These are phyloP conservation scores for Marasmarcha lunaedactyla DNA, from an alignment of 2,888 invertebrate species.

Conservation along the genomic window DNA sequence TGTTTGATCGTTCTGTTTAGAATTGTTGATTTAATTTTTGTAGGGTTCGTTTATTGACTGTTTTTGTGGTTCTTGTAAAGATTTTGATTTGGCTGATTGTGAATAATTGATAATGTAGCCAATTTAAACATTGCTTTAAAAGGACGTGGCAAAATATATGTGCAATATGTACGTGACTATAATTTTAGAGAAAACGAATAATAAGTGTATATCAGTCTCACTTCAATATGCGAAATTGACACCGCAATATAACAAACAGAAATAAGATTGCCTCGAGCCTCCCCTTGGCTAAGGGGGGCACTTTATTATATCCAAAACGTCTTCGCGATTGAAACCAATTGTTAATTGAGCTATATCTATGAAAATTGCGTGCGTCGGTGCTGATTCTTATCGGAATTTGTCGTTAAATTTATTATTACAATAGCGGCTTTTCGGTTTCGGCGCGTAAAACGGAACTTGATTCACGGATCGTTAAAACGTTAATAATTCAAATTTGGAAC, in stretches of 20 bases:
- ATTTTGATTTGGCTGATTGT: no score
- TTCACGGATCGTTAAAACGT: constrained; percentile 32
- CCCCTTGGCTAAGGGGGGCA: constrained; percentile 41
- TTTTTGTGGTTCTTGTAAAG: background rate
- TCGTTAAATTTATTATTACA: constrained; percentile 59
- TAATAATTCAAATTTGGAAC: constrained; percentile 22
- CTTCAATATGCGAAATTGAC: constrained; percentile 69
- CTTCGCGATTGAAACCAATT: constrained; percentile 69
- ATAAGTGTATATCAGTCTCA: constrained; percentile 51
- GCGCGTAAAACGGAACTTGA: constrained; percentile 38
- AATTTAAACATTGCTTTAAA: no score
- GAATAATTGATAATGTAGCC: no score
- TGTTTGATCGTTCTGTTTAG: constrained; percentile 22
- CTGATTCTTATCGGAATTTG: constrained; percentile 65
- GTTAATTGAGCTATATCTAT: constrained; percentile 71
- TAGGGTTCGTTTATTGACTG: constrained; percentile 5
- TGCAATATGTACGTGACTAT: background rate
- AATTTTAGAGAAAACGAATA: constrained; percentile 19
- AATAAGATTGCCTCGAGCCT: constrained; percentile 61
- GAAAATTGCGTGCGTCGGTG: constrained; percentile 55
- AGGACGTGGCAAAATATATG: no score
- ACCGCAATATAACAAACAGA: constrained; percentile 70
- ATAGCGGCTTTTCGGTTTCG: constrained; percentile 38
- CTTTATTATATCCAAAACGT: constrained; percentile 64
- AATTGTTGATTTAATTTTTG: constrained; percentile 23